Evolutionary conservation across 2,888 invertebrate species (phyloP), one percentile per base, ranked within the genome.

Genomic region (Hipparchia semele): DNA sequence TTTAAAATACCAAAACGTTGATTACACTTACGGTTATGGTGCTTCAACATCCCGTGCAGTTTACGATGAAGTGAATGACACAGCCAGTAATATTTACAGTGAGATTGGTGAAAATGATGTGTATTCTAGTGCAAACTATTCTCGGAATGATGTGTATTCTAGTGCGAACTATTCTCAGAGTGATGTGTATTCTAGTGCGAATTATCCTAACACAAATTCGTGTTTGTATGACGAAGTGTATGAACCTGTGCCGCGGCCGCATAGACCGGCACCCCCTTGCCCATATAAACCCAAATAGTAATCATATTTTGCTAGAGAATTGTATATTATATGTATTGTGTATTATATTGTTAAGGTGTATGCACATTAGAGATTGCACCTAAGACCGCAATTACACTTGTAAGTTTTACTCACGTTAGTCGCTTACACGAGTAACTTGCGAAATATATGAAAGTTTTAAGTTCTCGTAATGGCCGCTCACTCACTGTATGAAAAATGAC

Each of bases 211-310:
- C 73, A 76, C 87, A 23, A 58, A 58, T 58, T 13, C 58, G 10
- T 83, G 85, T 65, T 78, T 91, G 61, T 94, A 94, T 64, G 94
- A 94, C 75, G 92, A 91, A 58, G 94, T 94, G 73, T 90, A 84
- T 49, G 88, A 88, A 6, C 73, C 86, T 0, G 73, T 83, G 8
- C 90, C 93, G n/a, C 86, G 95, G 0, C 95, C 95, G 3, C 95
- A 95, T 81, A 89, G 95, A 0, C 95, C 95, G 4, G 95, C 95
- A 0, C 95, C 95, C 0, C 91, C 95, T 45, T 94, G 94, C 51
- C 95, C 95, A 0, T 81, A 71, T 59, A 58, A 69, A 49, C 75
- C 75, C 9, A 73, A 73, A 66, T 74, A 68, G 8, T 67, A 9
- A 13, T 4, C 46, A 46, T 6, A 49, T 13, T 49, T 13, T 49